phyloP scores from a whole-genome alignment of 2,797 vertebrate genomes.

The Falco columbarius region DNA sequence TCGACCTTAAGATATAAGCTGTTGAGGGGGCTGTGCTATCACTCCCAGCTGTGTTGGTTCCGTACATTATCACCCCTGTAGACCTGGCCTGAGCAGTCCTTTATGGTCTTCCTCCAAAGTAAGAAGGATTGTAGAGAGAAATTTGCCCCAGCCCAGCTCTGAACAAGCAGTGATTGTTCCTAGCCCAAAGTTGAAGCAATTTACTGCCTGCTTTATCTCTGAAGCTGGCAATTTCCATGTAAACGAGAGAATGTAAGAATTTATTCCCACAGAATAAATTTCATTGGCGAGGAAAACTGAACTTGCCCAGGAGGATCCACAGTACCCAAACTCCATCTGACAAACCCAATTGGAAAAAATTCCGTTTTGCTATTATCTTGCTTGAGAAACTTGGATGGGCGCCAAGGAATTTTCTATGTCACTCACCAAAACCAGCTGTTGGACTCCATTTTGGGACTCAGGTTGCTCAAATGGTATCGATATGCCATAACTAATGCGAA shows the following conservation, averaged over 20 bases:
- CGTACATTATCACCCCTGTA: background rate
- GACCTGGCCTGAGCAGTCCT: background rate
- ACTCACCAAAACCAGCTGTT: background rate
- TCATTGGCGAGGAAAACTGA: background rate
- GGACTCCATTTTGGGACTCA: background rate
- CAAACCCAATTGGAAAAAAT: background rate
- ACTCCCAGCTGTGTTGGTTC: background rate
- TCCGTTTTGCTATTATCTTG: background rate
- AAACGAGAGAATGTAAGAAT: background rate
- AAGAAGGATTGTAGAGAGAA: background rate
- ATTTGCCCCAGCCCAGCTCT: rapidly evolving
- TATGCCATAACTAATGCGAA: background rate
- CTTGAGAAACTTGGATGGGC: background rate
- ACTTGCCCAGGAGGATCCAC: background rate
- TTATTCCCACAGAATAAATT: background rate
- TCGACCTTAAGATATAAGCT: background rate
- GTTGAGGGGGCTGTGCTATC: background rate
- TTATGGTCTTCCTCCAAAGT: background rate
- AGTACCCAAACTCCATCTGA: background rate
- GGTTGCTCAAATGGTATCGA: rapidly evolving
- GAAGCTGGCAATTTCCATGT: background rate
- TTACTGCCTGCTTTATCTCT: background rate
- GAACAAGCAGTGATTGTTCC: background rate
- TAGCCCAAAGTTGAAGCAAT: background rate
- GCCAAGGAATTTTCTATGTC: background rate